Evolutionary conservation across 2,888 invertebrate species (phyloP), one percentile per base, ranked within the genome.

Genomic region (Xanthorhoe spadicearia): DNA sequence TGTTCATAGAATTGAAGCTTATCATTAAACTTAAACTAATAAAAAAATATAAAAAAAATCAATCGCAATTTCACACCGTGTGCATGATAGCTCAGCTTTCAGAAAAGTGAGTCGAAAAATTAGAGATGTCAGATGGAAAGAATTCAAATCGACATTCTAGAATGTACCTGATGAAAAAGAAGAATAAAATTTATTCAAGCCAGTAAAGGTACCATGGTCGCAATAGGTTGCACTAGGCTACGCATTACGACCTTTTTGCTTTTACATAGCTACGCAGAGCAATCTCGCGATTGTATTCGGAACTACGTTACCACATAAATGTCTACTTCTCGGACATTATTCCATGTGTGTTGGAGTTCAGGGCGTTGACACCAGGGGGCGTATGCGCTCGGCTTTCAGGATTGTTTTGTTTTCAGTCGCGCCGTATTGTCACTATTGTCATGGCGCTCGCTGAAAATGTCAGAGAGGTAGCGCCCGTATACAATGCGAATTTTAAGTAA

Each of bases 351-450:
- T 50, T 19, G 17, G 55, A 64, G 65, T 75, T 68, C 66, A 61
- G n/a, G 53, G 19, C 52, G 6, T 49, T 5, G 18, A 68, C 68
- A 64, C 75, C 38, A 86, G 92, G 84, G 86, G 86, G 68, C 87
- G 69, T 78, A 18, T 55, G 53, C 55, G 32, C 52, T 28, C 51
- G 49, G 52, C 35, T 65, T 74, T 75, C 74, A 78, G 80, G 77
- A 81, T 89, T 93, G 92, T 93, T 93, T 93, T 92, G 92, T 92
- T 93, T 91, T 93, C 90, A 88, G 89, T 79, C 77, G 82, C 80
- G 70, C 76, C 76, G 74, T 79, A 81, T 82, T 88, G 88, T 89
- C 89, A 89, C 81, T 86, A 84, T 86, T 88, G 89, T 88, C 88
- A 92, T 92, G 92, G 93, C 93, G 93, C 83, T 86, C 87, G 85